Percentiles rank a stretch among this genome's conserved stretches.
Conservation (phyloP, 2,113 vertebrate genomes). For the Toxostoma redivivum region DNA sequence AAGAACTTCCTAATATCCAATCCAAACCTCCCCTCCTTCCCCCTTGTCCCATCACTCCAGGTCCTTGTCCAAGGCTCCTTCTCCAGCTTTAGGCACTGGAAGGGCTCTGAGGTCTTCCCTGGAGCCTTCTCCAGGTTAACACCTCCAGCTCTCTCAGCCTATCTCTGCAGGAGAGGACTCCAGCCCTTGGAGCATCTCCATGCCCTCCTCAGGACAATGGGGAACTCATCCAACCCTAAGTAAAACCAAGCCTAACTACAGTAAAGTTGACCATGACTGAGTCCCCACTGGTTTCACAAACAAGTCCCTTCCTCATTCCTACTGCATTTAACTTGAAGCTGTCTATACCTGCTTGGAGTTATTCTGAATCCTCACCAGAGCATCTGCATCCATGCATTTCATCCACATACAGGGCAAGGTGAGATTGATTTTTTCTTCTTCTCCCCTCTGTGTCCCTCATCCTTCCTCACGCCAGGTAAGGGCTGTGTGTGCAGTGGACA, state of each 20-base stretch:
- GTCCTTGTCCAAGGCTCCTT: background rate
- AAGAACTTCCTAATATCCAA: background rate
- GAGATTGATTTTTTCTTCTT: background rate
- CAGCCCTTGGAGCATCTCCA: background rate
- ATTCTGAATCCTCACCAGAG: background rate
- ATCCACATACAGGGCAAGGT: background rate
- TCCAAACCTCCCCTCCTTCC: background rate
- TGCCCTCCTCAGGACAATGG: background rate
- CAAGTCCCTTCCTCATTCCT: background rate
- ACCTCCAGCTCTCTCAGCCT: background rate
- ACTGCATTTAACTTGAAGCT: background rate
- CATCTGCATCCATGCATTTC: background rate
- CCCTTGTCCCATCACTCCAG: background rate
- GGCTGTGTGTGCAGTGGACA: background rate
- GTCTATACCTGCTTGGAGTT: background rate
- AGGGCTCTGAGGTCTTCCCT: background rate
- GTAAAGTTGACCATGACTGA: background rate
- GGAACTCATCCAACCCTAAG: background rate
- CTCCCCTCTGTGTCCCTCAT: background rate
- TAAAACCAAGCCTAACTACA: background rate
- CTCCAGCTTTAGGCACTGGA: background rate
- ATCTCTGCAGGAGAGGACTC: background rate
- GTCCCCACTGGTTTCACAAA: background rate
- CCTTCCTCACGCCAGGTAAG: background rate
- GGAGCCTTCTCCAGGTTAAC: background rate